Evolutionary conservation across 2,888 invertebrate genomes (phyloP), one percentile per base, ranked within the genome.

Genomic region (Brenthis hecate): DNA sequence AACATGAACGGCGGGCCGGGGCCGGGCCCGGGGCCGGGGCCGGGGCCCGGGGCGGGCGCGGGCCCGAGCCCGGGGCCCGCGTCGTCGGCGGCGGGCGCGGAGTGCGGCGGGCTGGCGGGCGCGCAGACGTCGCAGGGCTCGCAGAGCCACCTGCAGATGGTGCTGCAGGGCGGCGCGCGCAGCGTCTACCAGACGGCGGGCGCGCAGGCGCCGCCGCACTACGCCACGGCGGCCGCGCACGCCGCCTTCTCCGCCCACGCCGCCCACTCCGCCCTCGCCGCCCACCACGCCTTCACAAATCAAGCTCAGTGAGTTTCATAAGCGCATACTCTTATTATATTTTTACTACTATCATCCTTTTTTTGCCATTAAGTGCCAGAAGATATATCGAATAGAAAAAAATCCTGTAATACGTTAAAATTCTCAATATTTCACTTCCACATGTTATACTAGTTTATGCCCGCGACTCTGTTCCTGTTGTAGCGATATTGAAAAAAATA

Each of bases 111-210:
- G 55, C 62, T 72, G 71, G 58, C 54, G 68, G 78, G 72, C 66
- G 75, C 56, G 54, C 58, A 68, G 68, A 65, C 66, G 66, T 74
- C 64, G 73, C 69, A 67, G 68, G 54, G 69, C 60, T 51, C 77
- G 72, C 82, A 84, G 76, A 88, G 90, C 75, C 92, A 92, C 75
- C 84, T 93, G 75, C 93, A 93, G 77, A 87, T 89, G 82, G 92
- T 92, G 76, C 88, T 94, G 77, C 92, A 93, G 76, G 89, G 89
- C 74, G 89, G 89, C 74, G 81, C 82, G 56, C 83, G 84, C 66
- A 80, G 80, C 73, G 74, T 79, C 62, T 85, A 84, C 82, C 82
- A 85, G 58, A 71, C 66, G 51, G 69, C 77, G 69, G 74, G 78
- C 66, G 74, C 66, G 43, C 72, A 70, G 55, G 75, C 69, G n/a